Percentiles rank a stretch among this genome's conserved stretches.
These are phyloP conservation scores for Cossypha niveicapilla DNA, from an alignment of 2,797 vertebrate genomes.

Conservation along the genomic window DNA sequence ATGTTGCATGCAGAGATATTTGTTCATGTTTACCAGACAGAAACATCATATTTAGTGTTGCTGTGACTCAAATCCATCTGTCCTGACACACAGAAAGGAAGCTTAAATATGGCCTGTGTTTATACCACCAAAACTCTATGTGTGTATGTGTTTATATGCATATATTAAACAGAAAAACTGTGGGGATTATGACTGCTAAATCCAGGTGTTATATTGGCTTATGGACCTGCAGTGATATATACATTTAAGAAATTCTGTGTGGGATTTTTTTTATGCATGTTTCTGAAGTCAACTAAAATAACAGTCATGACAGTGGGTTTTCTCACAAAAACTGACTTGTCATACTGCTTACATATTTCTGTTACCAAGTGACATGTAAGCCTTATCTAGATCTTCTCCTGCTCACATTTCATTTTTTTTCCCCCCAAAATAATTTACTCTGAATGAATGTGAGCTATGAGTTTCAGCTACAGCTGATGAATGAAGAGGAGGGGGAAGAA, in stretches of 20 bases:
- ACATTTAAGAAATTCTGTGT: neutral
- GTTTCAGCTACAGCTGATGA: neutral
- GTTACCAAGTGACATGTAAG: neutral
- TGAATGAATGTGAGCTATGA: neutral
- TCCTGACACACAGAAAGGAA: neutral
- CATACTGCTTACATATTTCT: neutral
- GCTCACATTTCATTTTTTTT: neutral
- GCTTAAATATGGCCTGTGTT: neutral
- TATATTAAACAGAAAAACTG: neutral
- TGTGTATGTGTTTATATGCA: neutral
- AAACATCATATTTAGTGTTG: neutral
- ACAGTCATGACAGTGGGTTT: neutral
- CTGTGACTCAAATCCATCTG: neutral
- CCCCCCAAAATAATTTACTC: neutral
- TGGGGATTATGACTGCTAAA: neutral
- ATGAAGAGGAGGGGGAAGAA: neutral
- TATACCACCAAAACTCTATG: neutral
- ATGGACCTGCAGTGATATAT: neutral
- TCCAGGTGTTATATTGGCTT: neutral
- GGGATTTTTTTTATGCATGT: neutral
- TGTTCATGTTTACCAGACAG: neutral
- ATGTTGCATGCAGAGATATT: fast-evolving
- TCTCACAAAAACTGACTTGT: neutral
- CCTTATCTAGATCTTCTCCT: neutral
- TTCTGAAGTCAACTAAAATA: neutral